Evolutionary conservation across 2,797 vertebrate genomes (phyloP).

Genomic region (Poecilia gillii): DNA sequence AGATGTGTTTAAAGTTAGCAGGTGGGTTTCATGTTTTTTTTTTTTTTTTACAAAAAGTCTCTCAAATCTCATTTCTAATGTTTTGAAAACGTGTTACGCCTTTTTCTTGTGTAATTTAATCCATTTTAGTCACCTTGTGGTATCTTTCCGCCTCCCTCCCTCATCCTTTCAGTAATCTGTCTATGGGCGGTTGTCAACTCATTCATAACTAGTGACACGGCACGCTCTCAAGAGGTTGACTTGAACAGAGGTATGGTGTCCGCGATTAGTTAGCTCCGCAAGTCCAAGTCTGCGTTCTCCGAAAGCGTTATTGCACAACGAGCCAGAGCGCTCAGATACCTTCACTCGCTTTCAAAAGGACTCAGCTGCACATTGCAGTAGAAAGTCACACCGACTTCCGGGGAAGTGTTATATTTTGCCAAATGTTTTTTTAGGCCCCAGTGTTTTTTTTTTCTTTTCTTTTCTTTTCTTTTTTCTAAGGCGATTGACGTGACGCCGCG

Average conservation of each 20-base stretch:
- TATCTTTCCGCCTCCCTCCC: not conserved
- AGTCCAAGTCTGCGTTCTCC: constrained; percentile 37
- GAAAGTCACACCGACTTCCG: constrained; percentile 5
- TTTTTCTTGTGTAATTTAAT: not conserved
- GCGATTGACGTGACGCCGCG: constrained; percentile 69
- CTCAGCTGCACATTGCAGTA: constrained; percentile 23
- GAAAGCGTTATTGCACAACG: constrained; percentile 39
- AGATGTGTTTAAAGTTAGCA: not conserved
- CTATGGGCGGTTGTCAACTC: not conserved
- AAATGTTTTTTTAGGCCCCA: constrained; percentile 20
- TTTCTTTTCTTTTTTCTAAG: constrained; percentile 25
- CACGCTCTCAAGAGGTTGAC: not conserved
- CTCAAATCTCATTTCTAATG: not conserved
- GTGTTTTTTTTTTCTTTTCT: not conserved
- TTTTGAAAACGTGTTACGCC: not conserved
- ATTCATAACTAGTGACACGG: constrained; percentile 19
- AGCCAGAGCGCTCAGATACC: constrained; percentile 21
- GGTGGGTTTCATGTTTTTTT: not conserved
- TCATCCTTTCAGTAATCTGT: constrained; percentile 1
- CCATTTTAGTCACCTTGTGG: not conserved
- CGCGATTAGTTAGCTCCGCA: constrained; percentile 35
- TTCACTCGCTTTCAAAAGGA: constrained; percentile 43
- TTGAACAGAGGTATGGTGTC: not conserved
- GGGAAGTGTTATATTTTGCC: constrained; percentile 39
- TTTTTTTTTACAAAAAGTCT: not conserved